Base-by-base conservation (phyloP, 2,888 invertebrate species). In the Eupithecia dodoneata region DNA sequence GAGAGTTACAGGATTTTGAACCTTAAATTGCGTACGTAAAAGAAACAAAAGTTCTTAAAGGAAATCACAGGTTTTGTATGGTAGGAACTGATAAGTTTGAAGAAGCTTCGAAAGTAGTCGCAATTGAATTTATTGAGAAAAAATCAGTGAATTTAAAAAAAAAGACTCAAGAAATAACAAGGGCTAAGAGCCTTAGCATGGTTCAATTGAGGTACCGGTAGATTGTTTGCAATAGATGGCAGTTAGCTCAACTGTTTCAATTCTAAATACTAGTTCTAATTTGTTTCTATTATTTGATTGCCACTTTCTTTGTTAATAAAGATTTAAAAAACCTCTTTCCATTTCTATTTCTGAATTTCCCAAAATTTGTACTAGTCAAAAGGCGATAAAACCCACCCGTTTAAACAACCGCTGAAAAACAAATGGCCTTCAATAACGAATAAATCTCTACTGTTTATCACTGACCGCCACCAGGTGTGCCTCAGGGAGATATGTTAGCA, bases 361-460 rank as follows among this genome's bases (percentile, higher is more conserved):
- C 63, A 63, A 66, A 66, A 66, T 42, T 7, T 42, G 42, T 42
- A 4, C 15, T 15, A 65, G 15, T 42, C 15, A 15, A 13, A 30
- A 30, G 30, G 66, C 73, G 3, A 75, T 77, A 75, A 75, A 75
- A n/a, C 69, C 45, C 85, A 85, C 85, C 87, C 87, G 89, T 91
- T 91, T 88, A 82, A 91, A 87, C 90, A 88, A 86, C 88, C 89
- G 81, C 90, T 83, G 87, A 84, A 82, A 88, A 91, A 93, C 88
- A 89, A 93, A 93, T 92, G 90, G 86, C 85, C 76, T 82, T 85
- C 87, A 84, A 89, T 83, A 82, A 83, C 78, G 85, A 87, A 93
- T 94, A 93, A 94, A 94, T 94, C 90, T 90, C 83, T 75, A 82
- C 90, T 87, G 90, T 92, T 91, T 93, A 93, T 93, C 93, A 93